These are phyloP conservation scores for Pterois miles DNA, from an alignment of 2,797 vertebrate species.

Conservation along the genomic window DNA sequence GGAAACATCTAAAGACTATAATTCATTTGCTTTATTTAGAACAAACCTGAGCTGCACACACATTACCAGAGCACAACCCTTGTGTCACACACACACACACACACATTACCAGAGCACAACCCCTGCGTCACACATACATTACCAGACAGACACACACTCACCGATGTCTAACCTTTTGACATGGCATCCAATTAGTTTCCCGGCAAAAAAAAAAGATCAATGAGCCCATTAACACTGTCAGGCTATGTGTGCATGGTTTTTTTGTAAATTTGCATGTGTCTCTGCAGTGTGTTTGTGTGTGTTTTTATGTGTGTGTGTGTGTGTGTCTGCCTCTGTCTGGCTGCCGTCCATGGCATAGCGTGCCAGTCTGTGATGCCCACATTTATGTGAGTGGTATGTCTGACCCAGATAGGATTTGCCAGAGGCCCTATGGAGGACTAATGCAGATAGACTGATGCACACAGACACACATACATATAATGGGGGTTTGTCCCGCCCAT, in stretches of 20 bases:
- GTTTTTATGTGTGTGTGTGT: neutral
- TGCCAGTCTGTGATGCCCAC: constrained; percentile 59
- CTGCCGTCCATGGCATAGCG: constrained; percentile 49
- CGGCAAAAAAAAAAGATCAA: constrained; percentile 46
- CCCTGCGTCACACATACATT: neutral
- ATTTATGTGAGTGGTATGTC: constrained; percentile 64
- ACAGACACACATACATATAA: constrained; percentile 34
- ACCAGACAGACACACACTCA: constrained; percentile 21
- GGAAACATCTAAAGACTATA: constrained; percentile 6
- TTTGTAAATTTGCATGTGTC: constrained; percentile 8
- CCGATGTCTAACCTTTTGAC: constrained; percentile 47
- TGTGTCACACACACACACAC: constrained; percentile 6
- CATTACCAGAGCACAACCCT: neutral
- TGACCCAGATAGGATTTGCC: constrained; percentile 78
- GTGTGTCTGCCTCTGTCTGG: constrained; percentile 25
- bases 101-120: neutral
- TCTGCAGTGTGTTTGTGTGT: neutral
- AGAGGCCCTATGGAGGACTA: constrained; percentile 57
- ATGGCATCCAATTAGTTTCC: constrained; percentile 45
- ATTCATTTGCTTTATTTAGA: neutral
- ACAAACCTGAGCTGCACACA: constrained; percentile 1
- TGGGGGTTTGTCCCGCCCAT: constrained; percentile 34
- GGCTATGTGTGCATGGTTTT: constrained; percentile 3
- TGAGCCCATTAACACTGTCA: constrained; percentile 50
- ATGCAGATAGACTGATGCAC: constrained; percentile 54